These are phyloP conservation scores for Notamacropus eugenii DNA, from an alignment of 2,797 vertebrate species.

Conservation along the genomic window DNA sequence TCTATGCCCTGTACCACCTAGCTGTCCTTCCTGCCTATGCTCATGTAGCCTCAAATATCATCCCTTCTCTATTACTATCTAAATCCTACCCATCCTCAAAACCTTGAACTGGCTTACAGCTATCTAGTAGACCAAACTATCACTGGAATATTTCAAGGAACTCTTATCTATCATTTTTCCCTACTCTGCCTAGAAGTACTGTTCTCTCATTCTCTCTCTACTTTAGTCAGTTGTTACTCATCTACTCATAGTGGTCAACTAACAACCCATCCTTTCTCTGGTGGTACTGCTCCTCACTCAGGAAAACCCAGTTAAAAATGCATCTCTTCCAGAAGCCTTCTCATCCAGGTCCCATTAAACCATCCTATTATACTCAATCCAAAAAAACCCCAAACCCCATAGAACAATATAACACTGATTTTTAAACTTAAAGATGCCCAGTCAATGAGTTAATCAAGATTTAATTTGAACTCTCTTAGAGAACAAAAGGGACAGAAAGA, in stretches of 20 bases:
- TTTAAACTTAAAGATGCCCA: neutral
- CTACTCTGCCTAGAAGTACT: neutral
- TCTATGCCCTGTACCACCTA: neutral
- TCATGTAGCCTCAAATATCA: neutral
- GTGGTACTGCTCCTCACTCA: neutral
- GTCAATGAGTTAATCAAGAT: neutral
- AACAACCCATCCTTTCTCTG: neutral
- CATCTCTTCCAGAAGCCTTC: neutral
- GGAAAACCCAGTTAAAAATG: neutral
- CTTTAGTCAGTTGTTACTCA: neutral
- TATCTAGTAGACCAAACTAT: neutral
- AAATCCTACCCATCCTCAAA: neutral
- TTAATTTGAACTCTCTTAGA: neutral
- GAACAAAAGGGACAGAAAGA: neutral
- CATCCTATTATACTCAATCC: neutral
- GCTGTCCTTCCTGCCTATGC: neutral
- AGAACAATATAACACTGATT: neutral
- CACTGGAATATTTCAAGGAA: neutral
- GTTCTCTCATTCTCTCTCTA: neutral
- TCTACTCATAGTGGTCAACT: neutral
- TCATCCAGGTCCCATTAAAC: neutral
- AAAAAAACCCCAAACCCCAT: neutral
- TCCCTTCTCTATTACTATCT: neutral
- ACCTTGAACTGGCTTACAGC: neutral
- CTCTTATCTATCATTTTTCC: neutral